Percentiles rank a stretch among this genome's conserved stretches.
Conservation (phyloP, 2,888 invertebrate species). For the Odontocerum albicorne region DNA sequence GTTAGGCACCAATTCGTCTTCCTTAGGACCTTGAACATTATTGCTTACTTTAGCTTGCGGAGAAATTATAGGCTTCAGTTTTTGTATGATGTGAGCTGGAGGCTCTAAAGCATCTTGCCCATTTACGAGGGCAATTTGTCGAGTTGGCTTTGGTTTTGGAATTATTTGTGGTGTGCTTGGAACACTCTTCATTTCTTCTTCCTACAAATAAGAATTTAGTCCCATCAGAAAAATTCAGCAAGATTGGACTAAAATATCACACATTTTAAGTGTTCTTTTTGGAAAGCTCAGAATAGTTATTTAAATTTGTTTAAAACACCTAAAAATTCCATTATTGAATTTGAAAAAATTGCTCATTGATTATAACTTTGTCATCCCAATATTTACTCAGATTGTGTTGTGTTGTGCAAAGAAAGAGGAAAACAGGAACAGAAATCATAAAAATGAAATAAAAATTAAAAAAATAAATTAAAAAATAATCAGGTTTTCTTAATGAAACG, state of each 20-base stretch:
- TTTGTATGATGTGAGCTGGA: conserved; percentile 31
- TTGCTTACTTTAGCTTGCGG: background rate
- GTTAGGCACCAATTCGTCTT: background rate
- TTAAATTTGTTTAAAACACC: too few species aligned
- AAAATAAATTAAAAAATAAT: conserved; percentile 24
- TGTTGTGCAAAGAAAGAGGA: conserved; percentile 25
- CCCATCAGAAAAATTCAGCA: too few species aligned
- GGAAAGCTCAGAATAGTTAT: too few species aligned
- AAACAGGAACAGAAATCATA: conserved; percentile 11
- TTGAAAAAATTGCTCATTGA: too few species aligned
- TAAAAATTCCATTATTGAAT: too few species aligned
- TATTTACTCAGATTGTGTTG: too few species aligned
- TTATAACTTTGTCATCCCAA: too few species aligned
- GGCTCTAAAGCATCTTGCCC: conserved; percentile 31
- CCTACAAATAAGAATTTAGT: conserved; percentile 17
- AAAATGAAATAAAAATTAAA: conserved; percentile 20
- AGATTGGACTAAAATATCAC: too few species aligned
- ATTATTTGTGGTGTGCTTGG: conserved; percentile 34
- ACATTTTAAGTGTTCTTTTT: background rate
- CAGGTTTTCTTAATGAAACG: conserved; percentile 35
- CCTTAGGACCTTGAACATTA: background rate
- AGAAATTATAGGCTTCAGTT: conserved; percentile 9
- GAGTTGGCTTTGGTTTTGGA: conserved; percentile 52
- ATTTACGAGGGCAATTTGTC: conserved; percentile 21
- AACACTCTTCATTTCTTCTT: conserved; percentile 13